Conservation (phyloP, 2,113 vertebrate species). For the Macroglossus sobrinus region DNA sequence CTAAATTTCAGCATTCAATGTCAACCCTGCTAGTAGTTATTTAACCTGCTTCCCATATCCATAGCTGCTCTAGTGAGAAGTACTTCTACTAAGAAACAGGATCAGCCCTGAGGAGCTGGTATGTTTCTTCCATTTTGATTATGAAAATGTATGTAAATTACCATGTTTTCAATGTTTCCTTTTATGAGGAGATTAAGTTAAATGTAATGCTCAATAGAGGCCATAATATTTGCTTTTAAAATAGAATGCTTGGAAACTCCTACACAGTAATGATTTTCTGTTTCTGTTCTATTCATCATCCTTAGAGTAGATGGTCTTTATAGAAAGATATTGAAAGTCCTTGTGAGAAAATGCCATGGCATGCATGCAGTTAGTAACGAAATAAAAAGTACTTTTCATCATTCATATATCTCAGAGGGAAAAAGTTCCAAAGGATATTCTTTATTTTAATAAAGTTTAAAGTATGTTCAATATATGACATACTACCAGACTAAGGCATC, state of each 20-base stretch:
- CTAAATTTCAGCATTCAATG: neutral
- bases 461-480: neutral
- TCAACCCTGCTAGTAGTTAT: neutral
- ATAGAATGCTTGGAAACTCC: neutral
- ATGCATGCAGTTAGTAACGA: neutral
- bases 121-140: neutral
- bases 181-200: neutral
- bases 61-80: neutral
- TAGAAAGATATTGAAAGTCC: neutral
- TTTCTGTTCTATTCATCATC: neutral
- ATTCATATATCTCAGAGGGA: neutral
- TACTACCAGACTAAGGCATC: neutral
- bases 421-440: neutral
- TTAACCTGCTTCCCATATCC: neutral
- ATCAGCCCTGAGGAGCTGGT: neutral
- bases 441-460: neutral
- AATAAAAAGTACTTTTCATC: neutral
- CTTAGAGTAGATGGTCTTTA: neutral
- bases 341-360: neutral
- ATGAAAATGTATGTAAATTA: neutral
- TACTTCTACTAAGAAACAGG: neutral
- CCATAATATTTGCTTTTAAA: neutral
- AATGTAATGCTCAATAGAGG: neutral
- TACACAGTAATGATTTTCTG: neutral
- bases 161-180: neutral